These are phyloP conservation scores for Caenorhabditis sp. DNA, from an alignment of 2,888 invertebrate species.

Conservation along the genomic window DNA sequence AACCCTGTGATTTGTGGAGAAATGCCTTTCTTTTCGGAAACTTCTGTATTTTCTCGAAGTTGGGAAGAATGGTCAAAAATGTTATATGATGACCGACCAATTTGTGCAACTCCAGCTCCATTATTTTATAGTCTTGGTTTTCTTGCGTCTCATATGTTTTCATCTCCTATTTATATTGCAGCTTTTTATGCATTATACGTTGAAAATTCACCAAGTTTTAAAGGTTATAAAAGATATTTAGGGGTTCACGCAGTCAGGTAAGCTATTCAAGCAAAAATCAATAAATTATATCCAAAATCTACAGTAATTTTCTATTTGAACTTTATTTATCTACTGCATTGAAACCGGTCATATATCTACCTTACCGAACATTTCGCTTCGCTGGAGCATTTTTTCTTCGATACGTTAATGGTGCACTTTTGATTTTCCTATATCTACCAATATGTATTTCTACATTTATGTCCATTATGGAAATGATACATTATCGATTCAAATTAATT, in stretches of 20 bases:
- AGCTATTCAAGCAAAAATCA: no score
- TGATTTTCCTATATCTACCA: conserved; percentile 18
- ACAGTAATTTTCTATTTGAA: conserved; percentile 29
- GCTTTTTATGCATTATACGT: conserved; percentile 22
- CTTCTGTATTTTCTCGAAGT: conserved; percentile 12
- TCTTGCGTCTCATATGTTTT: conserved; percentile 21
- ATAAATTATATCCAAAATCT: no score
- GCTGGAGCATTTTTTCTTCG: conserved; percentile 8
- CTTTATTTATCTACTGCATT: conserved; percentile 18
- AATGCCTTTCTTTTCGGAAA: conserved; percentile 29
- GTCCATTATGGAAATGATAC: conserved; percentile 27
- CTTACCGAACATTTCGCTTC: conserved; percentile 15
- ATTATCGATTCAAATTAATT: conserved; percentile 28
- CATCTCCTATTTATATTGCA: conserved; percentile 24
- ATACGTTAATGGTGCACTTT: conserved; percentile 19
- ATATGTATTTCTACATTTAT: conserved; percentile 16
- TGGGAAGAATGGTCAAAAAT: conserved; percentile 17
- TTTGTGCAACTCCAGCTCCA: conserved; percentile 22
- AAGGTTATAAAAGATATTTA: conserved; percentile 21
- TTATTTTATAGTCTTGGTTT: conserved; percentile 14
- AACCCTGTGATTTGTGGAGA: no score
- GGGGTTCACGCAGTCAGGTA: conserved; percentile 24
- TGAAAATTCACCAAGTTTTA: conserved; percentile 19
- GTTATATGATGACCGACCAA: conserved; percentile 22
- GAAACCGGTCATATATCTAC: conserved; percentile 29